Base-by-base conservation (phyloP, 2,888 invertebrate species). In the Acrocera orbiculus region DNA sequence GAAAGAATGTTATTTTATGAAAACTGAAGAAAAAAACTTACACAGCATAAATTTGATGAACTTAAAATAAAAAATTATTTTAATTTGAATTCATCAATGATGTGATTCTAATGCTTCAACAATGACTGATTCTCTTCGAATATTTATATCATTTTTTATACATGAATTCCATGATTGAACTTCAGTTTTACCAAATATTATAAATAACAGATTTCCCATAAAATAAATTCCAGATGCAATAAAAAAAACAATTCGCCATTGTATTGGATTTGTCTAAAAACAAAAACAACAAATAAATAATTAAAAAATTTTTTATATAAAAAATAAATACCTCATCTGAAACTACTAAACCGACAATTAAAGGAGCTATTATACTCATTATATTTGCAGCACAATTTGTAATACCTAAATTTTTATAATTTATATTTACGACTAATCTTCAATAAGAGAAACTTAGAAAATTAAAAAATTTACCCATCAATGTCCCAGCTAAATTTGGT, bases 361-460 rank as follows among this genome's bases (percentile, higher is more conserved):
- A 58, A 0, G 86, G 86, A 0, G 82, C 82, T 44, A 83, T 61
- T 40, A 86, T 75, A 33, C 82, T 79, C 56, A 79, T 76, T 9
- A 82, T 62, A 47, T 79, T 82, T 0, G 79, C 76, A n/a, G 69
- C 61, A 8, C 76, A 76, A 52, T 86, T 86, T 2, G 82, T 82
- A 45, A 86, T 73, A 5, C n/a, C n/a, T n/a, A n/a, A n/a, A n/a
- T n/a, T n/a, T n/a, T 57, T n/a, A n/a, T n/a, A n/a, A n/a, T n/a
- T n/a, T n/a, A n/a, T n/a, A n/a, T n/a, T n/a, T n/a, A n/a, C n/a
- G n/a, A n/a, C n/a, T n/a, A n/a, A n/a, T n/a, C n/a, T n/a, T n/a
- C n/a, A n/a, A n/a, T n/a, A n/a, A n/a, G n/a, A n/a, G n/a, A n/a
- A n/a, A n/a, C n/a, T n/a, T n/a, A n/a, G n/a, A n/a, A n/a, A n/a